These are phyloP conservation scores for Coronaproctus castanopsis DNA, from an alignment of 2,888 invertebrate genomes.

Conservation along the genomic window DNA sequence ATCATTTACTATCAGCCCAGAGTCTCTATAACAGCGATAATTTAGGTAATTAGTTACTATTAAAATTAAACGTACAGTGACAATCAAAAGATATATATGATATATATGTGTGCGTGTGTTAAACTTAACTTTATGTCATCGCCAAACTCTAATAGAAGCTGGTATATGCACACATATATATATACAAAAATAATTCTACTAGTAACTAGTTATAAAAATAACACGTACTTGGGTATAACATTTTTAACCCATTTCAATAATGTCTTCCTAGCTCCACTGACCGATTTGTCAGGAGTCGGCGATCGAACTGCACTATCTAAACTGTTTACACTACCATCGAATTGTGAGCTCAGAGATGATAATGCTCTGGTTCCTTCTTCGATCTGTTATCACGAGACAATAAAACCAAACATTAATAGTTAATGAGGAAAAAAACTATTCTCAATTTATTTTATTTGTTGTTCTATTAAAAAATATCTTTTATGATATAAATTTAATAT, in stretches of 20 bases:
- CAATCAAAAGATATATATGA: too few relatives aligned
- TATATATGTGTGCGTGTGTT: too few relatives aligned
- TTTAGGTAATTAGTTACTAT: too few relatives aligned
- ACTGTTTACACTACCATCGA: slow-evolving; percentile 60
- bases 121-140: too few relatives aligned
- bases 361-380: slow-evolving; percentile 82
- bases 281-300: slow-evolving; percentile 28
- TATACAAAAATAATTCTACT: too few relatives aligned
- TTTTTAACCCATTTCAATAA: slow-evolving; percentile 86
- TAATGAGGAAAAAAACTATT: too few relatives aligned
- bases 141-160: too few relatives aligned
- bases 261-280: slow-evolving; percentile 63
- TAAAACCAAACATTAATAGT: too few relatives aligned
- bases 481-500: too few relatives aligned
- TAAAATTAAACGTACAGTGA: slow-evolving; percentile 1
- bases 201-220: too few relatives aligned
- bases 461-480: too few relatives aligned
- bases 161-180: neutral
- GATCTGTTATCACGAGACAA: slow-evolving; percentile 38
- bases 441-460: too few relatives aligned
- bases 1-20: slow-evolving; percentile 72
- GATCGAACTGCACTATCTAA: slow-evolving; percentile 43
- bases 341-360: slow-evolving; percentile 59
- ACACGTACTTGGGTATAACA: slow-evolving; percentile 54
- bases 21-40: slow-evolving; percentile 40